These are phyloP conservation scores for Pterobdella sp. DNA, from an alignment of 2,888 invertebrate species.

Conservation along the genomic window DNA sequence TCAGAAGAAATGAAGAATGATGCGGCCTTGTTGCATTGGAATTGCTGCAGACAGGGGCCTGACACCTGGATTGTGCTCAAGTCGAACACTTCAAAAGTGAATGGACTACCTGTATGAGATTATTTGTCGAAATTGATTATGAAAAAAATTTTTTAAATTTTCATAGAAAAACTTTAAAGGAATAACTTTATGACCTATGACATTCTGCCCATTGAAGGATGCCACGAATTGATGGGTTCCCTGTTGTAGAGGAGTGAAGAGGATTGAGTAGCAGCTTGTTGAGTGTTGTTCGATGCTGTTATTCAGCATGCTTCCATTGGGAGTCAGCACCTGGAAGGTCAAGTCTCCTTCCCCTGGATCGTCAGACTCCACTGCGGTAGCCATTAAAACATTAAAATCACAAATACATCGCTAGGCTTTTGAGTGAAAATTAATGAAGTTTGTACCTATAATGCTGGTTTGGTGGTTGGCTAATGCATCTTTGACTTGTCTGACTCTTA, in stretches of 20 bases:
- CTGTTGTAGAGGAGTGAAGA: slow-evolving; percentile 88
- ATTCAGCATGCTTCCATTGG: slow-evolving; percentile 33
- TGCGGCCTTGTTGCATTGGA: slow-evolving; percentile 75
- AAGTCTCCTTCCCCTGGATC: slow-evolving; percentile 87
- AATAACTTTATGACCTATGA: slow-evolving; percentile 53
- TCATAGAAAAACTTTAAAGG: too few species aligned
- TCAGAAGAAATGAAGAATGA: slow-evolving; percentile 81
- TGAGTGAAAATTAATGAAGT: neutral
- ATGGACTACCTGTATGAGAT: slow-evolving; percentile 43
- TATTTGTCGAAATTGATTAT: neutral
- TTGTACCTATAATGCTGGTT: slow-evolving; percentile 63
- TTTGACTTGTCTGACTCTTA: slow-evolving; percentile 86
- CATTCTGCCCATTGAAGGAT: slow-evolving; percentile 61
- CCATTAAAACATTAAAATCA: too few species aligned
- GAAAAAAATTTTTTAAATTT: neutral
- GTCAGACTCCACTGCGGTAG: slow-evolving; percentile 69
- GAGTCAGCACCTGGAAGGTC: slow-evolving; percentile 80
- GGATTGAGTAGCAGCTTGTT: slow-evolving; percentile 83
- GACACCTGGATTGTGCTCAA: slow-evolving; percentile 63
- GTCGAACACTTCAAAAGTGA: slow-evolving; percentile 44
- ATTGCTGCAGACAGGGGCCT: slow-evolving; percentile 76
- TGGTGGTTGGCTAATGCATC: slow-evolving; percentile 76
- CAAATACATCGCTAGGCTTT: too few species aligned
- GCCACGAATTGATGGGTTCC: slow-evolving; percentile 83
- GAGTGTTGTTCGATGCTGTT: slow-evolving; percentile 59